Base-by-base conservation (phyloP, 2,888 invertebrate species). In the Synanthedon formicaeformis region DNA sequence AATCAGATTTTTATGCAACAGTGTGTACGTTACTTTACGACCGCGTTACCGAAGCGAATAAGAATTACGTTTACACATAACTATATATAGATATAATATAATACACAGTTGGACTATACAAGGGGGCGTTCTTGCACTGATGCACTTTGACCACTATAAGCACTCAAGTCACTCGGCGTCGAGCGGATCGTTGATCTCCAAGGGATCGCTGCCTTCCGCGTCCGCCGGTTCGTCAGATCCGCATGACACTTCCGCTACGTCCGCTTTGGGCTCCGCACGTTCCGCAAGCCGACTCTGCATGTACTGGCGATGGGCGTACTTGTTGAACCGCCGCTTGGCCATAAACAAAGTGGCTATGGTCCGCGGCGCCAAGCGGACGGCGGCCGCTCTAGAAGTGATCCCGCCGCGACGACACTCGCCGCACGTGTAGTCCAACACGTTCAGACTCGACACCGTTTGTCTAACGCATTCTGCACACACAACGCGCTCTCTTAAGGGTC, bases 301-400 rank as follows among this genome's bases (percentile, higher is more conserved):
- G 79, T 86, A 87, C 78, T 86, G 86, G 41, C 81, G 77, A 66
- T 86, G 86, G 67, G 86, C 86, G 81, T 87, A 87, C 75, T 86
- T 86, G 83, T 87, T 87, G 83, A 87, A 87, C 58, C 86, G 81
- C 1, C 86, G 84, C 78, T 87, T 87, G 68, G 86, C 86, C 86
- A 87, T 87, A 81, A 87, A 87, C 53, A 87, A 81, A 62, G 86
- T 86, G 71, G 86, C 86, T 74, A 87, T 84, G 64, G 86, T 87
- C 55, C 86, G 78, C 66, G 86, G 86, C 64, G 86, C 86, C 18
- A 81, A 75, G 53, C 86, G 82, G 57, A 79, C 86, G 65, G 86
- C 86, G 57, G 86, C 86, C 12, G 86, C 81, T 64, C 86, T 84
- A 56, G 86, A 87, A 65, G 86, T 81, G 73, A 86, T 86, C 55